Base-by-base conservation (phyloP, 2,888 invertebrate genomes). In the Osmoderma eremita region DNA sequence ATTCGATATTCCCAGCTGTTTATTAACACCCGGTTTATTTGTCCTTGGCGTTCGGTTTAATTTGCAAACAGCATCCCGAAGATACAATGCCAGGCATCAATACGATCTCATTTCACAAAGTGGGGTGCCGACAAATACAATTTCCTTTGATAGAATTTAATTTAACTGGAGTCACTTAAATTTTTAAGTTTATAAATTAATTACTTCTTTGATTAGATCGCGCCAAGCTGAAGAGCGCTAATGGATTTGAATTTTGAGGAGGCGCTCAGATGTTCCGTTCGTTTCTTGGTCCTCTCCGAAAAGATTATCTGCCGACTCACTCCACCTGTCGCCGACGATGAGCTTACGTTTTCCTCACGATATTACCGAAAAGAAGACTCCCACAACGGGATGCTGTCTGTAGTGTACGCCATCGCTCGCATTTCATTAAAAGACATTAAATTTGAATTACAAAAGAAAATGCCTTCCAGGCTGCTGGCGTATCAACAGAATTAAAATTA, bases 351-450 rank as follows among this genome's bases (percentile, higher is more conserved):
- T 58, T 24, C 42, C 42, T 41, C 58, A 5, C 8, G 38, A 39
- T 13, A 39, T 54, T 54, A 18, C 39, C 24, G 15, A 42, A 42
- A 58, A n/a, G n/a, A 58, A 42, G 58, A 6, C 30, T 45, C 42
- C 10, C 58, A 12, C 41, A 58, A 42, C 42, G 24, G 39, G 24
- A 8, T 8, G 15, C 12, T 15, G 42, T 42, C 42, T 22, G 42
- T 41, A 42, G 58, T 65, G 58, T 58, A 49, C 58, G 56, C 39
- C 49, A 49, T 58, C 65, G 65, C 39, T 58, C 58, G 56, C 39
- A 58, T 65, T 65, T 56, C 65, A 65, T 65, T 65, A 65, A 58
- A 65, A 58, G 49, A 50, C 58, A 65, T 65, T 65, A 65, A 65
- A 65, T 58, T 65, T 65, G 48, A 65, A 65, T 65, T 65, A 65